Base-by-base conservation (phyloP, 2,888 invertebrate species). In the Philhelius pedissequus region DNA sequence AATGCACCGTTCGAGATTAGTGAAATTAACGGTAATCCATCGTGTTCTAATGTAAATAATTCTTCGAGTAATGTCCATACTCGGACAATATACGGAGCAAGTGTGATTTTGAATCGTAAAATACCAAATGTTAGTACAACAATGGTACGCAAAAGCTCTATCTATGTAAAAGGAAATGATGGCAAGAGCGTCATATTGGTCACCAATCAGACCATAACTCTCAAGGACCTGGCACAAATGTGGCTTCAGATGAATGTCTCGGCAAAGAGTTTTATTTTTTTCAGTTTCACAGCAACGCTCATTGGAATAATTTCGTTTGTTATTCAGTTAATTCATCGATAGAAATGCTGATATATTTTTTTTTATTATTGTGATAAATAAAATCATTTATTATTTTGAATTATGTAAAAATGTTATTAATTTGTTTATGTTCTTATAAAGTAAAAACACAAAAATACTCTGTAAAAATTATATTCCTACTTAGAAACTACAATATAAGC, bases 1-100 rank as follows among this genome's bases (percentile, higher is more conserved):
- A 79, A 88, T 60, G 89, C 91, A 4, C 90, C 91, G 1, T 91
- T 90, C 50, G 87, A 88, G 9, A 84, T 90, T 7, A 86, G 88
- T 27, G 87, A 89, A 4, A 74, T 89, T 11, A 84, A 79, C 6
- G 7, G 30, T 45, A 35, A 48, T 15, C 69, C 66, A 25, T 75
- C 58, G 9, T 52, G 9, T 22, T 45, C 15, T n/a, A 75, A 62
- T 40, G 22, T 25, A 9, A 69, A 77, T 27, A 62, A 64, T 32
- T 82, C 69, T 13, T 82, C 69, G n/a, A 78, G 68, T 25, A 56
- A 58, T 70, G 54, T 76, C 13, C 76, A 82, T 13, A 87, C 88
- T n/a, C 87, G 87, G 22, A 88, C 87, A 25, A 87, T 89, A 52
- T 89, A 89, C 73, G 87, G 89, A 13, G 87, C 88, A 1, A 88